phyloP scores from a whole-genome alignment of 2,113 vertebrate species.

The Ardeotis arabs region DNA sequence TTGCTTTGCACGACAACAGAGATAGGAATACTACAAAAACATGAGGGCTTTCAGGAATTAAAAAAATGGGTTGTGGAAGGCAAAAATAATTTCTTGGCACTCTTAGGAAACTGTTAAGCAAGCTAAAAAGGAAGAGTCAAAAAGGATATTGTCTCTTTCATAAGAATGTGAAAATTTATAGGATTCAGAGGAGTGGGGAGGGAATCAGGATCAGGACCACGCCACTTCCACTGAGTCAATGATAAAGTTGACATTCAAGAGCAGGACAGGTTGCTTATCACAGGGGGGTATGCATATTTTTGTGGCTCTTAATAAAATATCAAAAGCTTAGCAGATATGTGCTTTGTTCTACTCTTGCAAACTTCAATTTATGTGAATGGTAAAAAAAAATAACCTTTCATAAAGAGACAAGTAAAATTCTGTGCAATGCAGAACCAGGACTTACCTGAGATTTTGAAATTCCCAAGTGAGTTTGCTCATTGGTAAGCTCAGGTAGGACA shows the following conservation, averaged over 20 bases:
- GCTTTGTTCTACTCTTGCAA: not conserved
- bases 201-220: not conserved
- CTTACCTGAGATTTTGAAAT: not conserved
- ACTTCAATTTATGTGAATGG: not conserved
- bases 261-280: not conserved
- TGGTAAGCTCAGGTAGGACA: not conserved
- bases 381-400: not conserved
- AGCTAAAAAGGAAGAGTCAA: not conserved
- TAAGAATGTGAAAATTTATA: not conserved
- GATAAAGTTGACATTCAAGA: not conserved
- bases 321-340: not conserved
- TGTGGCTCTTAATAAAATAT: not conserved
- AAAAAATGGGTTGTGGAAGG: not conserved
- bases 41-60: not conserved
- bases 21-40: not conserved
- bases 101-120: not conserved
- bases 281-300: not conserved
- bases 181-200: not conserved
- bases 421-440: not conserved
- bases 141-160: not conserved
- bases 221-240: not conserved
- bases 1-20: not conserved
- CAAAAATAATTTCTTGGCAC: not conserved
- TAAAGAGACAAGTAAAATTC: not conserved
- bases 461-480: not conserved